These are phyloP conservation scores for Mechanitis mazaeus DNA, from an alignment of 2,888 invertebrate species.

Conservation along the genomic window DNA sequence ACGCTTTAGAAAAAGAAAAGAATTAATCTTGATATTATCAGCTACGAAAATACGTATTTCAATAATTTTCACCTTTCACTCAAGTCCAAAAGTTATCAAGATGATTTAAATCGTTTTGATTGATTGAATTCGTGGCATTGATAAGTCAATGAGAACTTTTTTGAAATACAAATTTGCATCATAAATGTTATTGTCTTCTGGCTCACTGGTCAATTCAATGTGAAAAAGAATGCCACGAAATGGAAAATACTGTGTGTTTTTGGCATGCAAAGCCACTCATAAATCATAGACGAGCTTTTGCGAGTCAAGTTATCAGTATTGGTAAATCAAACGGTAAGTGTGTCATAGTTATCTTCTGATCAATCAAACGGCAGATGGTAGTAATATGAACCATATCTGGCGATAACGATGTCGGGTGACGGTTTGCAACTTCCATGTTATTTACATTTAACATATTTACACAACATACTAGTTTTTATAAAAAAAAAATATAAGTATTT, in stretches of 20 bases:
- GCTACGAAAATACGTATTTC: constrained; percentile 37
- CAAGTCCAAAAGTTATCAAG: constrained; percentile 27
- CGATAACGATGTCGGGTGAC: constrained; percentile 16
- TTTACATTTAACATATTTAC: constrained; percentile 13
- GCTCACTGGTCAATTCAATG: not conserved
- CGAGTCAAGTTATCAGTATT: constrained; percentile 29
- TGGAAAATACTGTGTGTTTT: too few relatives aligned
- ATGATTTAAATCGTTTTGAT: constrained; percentile 19
- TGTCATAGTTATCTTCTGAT: constrained; percentile 44
- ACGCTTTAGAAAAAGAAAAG: constrained; percentile 50
- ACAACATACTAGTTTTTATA: not conserved
- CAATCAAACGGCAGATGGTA: constrained; percentile 49
- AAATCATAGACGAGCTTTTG: constrained; percentile 24
- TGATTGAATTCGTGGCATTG: constrained; percentile 14
- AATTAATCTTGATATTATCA: constrained; percentile 49
- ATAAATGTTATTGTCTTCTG: not conserved
- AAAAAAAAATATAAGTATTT: too few relatives aligned
- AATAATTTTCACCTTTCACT: constrained; percentile 27
- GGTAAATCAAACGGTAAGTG: constrained; percentile 31
- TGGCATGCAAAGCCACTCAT: too few relatives aligned
- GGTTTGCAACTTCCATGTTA: constrained; percentile 15
- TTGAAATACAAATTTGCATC: too few relatives aligned
- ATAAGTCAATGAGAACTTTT: too few relatives aligned
- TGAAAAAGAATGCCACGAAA: too few relatives aligned
- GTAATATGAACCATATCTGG: constrained; percentile 38